Base-by-base conservation (phyloP, 1,140 invertebrate genomes). In the Drosophila sp. region DNA sequence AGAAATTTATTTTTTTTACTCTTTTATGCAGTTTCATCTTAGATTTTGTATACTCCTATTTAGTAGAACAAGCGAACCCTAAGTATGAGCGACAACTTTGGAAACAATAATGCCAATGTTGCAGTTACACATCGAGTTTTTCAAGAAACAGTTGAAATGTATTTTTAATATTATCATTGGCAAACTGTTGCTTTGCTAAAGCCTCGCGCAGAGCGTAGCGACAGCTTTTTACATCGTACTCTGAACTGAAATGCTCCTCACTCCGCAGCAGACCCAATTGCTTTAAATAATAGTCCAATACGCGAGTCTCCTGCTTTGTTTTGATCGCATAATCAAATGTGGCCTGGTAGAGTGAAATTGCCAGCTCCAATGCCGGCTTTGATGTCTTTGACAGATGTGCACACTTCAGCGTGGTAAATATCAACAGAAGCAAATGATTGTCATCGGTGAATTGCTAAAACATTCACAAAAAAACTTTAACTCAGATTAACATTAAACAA, bases 211-310 rank as follows among this genome's bases (percentile, higher is more conserved):
- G 76, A 1, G 93, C 94, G 73, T 92, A 93, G 27, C 94, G 93
- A 76, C 95, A 95, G 61, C 92, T 93, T 38, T 94, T 93, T 9
- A 94, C 72, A 80, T 95, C 93, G 92, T 94, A 95, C 13, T 93
- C 87, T 4, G 93, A 91, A 82, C 93, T 94, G 29, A 91, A 92
- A 7, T 94, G 94, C 76, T 95, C 93, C 92, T 95, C 94, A 75
- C 93, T 91, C 92, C 94, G 96, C 41, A 97, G 92, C 13, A 97
- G 92, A 21, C 95, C 95, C 58, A 96, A 90, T 81, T 94, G 93
- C 9, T 96, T 94, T 2, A 96, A 91, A 16, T 96, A 89, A 54
- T 92, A 92, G 82, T 97, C 96, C 63, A 94, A 94, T 2, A 96
- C 92, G 36, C 92, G 77, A 0, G 93, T 92, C 36, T 93, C 86